Percentiles rank a stretch among this genome's conserved stretches.
Conservation (phyloP, 2,888 invertebrate genomes). For the Gasteruption jaculator region DNA sequence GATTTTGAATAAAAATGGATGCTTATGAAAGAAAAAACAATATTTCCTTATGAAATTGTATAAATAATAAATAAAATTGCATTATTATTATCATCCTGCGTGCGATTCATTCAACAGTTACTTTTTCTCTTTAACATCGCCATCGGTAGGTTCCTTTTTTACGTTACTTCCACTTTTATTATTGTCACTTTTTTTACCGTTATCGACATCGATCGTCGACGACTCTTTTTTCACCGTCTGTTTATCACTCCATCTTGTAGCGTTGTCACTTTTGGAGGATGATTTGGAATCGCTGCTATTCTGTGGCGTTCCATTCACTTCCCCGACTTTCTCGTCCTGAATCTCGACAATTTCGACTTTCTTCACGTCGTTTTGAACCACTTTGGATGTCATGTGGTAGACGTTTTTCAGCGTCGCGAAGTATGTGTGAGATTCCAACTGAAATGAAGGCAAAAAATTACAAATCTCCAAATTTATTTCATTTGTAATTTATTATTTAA, state of each 20-base stretch:
- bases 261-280: constrained; percentile 45
- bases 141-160: constrained; percentile 33
- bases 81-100: constrained; percentile 9
- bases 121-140: constrained; percentile 36
- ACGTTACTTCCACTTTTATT: constrained; percentile 34
- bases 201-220: constrained; percentile 39
- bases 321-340: constrained; percentile 44
- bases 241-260: constrained; percentile 48
- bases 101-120: constrained; percentile 11
- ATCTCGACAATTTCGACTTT: constrained; percentile 49
- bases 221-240: constrained; percentile 41
- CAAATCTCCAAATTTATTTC: background rate
- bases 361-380: constrained; percentile 41
- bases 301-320: constrained; percentile 48
- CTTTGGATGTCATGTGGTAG: constrained; percentile 44
- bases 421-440: constrained; percentile 68
- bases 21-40: too few relatives aligned
- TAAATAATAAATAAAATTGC: constrained; percentile 25
- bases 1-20: too few relatives aligned
- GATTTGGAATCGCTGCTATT: too few relatives aligned
- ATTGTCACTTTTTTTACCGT: constrained; percentile 43
- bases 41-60: too few relatives aligned
- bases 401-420: constrained; percentile 59
- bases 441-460: constrained; percentile 33
- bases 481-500: too few relatives aligned